A percentile compares a stretch with the other conserved stretches of the same genome.
Evolutionary conservation across 2,113 vertebrate species (phyloP).

Genomic region (Piaya cayana): DNA sequence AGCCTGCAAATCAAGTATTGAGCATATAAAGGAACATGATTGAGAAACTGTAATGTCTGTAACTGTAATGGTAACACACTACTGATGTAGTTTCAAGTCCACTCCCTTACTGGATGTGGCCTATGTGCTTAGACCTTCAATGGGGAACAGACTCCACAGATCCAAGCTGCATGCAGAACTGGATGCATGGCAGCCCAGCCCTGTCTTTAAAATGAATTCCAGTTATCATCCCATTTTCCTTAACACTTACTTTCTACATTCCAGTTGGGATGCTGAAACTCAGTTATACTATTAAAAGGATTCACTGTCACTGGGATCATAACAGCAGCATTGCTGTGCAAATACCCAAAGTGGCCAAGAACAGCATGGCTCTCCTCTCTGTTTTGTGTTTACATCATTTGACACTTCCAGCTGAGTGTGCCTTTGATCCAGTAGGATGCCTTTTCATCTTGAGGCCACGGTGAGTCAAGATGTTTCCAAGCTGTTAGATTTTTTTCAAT

Average conservation of each 20-base stretch:
- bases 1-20: background rate
- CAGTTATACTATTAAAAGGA: slow-evolving; percentile 42
- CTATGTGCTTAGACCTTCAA: background rate
- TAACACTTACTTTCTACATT: background rate
- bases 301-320: background rate
- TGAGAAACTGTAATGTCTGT: background rate
- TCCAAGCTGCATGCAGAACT: background rate
- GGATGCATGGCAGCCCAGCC: background rate
- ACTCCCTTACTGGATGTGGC: background rate
- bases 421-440: background rate
- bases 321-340: background rate
- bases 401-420: background rate
- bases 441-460: background rate
- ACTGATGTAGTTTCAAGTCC: background rate
- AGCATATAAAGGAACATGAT: fast-evolving
- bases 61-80: background rate
- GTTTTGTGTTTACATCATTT: background rate
- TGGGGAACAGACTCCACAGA: background rate
- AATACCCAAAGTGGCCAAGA: background rate
- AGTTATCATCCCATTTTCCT: background rate
- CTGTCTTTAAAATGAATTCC: background rate
- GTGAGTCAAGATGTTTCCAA: background rate
- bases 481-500: background rate
- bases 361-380: too few species aligned
- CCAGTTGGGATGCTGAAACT: background rate